A percentile compares a stretch with the other conserved stretches of the same genome.
These are phyloP conservation scores for Pristionchus pacificus DNA, from an alignment of 1,140 invertebrate genomes.

Conservation along the genomic window DNA sequence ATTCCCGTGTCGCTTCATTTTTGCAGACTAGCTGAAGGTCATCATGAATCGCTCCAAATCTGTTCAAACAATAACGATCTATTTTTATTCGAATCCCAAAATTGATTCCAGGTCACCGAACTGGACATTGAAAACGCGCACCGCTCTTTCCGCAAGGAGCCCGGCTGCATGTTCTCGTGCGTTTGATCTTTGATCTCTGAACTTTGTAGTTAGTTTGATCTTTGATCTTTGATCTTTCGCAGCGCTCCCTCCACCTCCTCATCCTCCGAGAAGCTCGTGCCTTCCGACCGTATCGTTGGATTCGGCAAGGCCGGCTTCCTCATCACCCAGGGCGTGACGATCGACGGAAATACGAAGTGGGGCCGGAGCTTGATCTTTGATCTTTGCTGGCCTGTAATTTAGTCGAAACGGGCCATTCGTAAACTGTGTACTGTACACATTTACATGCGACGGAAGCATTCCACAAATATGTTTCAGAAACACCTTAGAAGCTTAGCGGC, in stretches of 20 bases:
- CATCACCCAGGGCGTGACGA: slow-evolving; percentile 30
- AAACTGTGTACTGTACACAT: too few species aligned
- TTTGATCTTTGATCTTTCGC: neutral
- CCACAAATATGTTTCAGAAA: too few species aligned
- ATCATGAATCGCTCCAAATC: too few species aligned
- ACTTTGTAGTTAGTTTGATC: neutral
- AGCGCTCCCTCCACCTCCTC: neutral
- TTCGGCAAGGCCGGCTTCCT: slow-evolving; percentile 46
- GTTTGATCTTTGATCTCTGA: neutral
- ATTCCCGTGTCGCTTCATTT: too few species aligned
- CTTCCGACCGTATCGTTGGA: slow-evolving; percentile 45
- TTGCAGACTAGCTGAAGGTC: too few species aligned
- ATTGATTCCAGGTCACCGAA: slow-evolving; percentile 44
- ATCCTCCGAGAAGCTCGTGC: slow-evolving; percentile 31
- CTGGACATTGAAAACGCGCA: slow-evolving; percentile 52
- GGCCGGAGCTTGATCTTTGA: too few species aligned
- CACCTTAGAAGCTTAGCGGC: neutral
- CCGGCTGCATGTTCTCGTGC: slow-evolving; percentile 43
- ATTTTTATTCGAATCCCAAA: too few species aligned
- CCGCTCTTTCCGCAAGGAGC: slow-evolving; percentile 46
- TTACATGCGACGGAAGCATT: too few species aligned
- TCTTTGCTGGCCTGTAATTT: too few species aligned
- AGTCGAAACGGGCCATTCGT: too few species aligned
- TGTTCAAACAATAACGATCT: slow-evolving; percentile 11
- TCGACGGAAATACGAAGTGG: slow-evolving; percentile 22